These are phyloP conservation scores for Melanaphis sacchari DNA, from an alignment of 1,140 invertebrate genomes.

Conservation along the genomic window DNA sequence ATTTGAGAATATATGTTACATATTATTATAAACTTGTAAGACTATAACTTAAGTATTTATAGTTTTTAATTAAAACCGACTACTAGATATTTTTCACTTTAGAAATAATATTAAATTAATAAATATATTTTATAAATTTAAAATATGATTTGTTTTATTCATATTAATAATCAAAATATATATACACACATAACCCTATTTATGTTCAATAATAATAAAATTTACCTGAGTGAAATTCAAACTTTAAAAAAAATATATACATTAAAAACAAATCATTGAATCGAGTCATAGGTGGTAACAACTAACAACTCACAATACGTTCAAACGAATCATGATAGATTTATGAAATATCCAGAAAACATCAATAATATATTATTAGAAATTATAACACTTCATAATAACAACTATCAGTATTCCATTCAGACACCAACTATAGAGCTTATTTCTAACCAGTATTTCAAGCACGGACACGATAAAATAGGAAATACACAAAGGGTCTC, in stretches of 20 bases:
- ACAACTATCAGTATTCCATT: constrained; percentile 31
- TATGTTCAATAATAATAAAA: not conserved
- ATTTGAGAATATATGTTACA: not conserved
- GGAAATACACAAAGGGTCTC: not conserved
- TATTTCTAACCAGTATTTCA: constrained; percentile 22
- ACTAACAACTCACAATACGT: constrained; percentile 19
- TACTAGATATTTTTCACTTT: not conserved
- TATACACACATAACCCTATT: not conserved
- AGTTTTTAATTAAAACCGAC: not conserved
- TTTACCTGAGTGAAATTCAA: not conserved
- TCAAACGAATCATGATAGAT: constrained; percentile 18
- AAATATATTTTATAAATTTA: not conserved
- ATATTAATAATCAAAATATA: not conserved
- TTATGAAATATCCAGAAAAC: not conserved
- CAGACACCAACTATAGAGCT: not conserved
- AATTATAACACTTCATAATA: constrained; percentile 11
- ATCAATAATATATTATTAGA: not conserved
- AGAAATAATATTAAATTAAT: not conserved
- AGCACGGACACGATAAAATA: constrained; percentile 17
- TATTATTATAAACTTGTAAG: not conserved
- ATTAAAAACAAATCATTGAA: not conserved
- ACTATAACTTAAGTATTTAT: not conserved
- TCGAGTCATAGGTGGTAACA: not conserved
- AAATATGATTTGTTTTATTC: not conserved
- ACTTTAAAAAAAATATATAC: not conserved